Base-by-base conservation (phyloP, 2,888 invertebrate genomes). In the Ectobius pallidus region DNA sequence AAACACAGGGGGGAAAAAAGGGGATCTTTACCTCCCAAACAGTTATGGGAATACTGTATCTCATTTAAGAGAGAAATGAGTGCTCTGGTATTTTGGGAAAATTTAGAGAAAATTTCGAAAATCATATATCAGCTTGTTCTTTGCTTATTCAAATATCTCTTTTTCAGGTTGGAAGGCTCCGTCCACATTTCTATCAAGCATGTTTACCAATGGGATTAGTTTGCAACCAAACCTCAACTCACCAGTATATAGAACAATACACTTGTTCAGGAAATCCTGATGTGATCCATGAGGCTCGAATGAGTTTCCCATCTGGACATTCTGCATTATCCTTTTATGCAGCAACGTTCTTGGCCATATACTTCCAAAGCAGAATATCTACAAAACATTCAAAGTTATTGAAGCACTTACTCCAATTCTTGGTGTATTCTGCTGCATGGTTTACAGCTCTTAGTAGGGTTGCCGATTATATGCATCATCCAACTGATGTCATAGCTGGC, bases 391-490 rank as follows among this genome's bases (percentile, higher is more conserved):
- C 93, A 69, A 91, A 91, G 80, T 87, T 98, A 72, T 82, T 96
- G 65, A 90, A 91, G 71, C 96, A 96, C 81, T 88, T 92, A 16
- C 83, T 96, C 69, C 98, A 99, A 85, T 91, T 93, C 80, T 77
- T 91, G 14, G 89, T 93, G 68, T 85, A 97, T 75, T 86, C 91
- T 83, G 85, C 94, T 82, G 92, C 96, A 34, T 91, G 93, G 89
- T 94, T 90, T 83, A 95, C 94, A 9, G 91, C 93, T n/a, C 87
- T 97, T 85, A 92, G 95, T 1, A 88, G 98, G 39, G 90, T 99
- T 44, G 95, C 95, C 0, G 95, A 99, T 85, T 96, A 98, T 86
- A 98, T 98, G 82, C 98, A 99, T 84, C 98, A 99, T 81, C 97
- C 97, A 95, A 96, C 95, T 79, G 99, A 99, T 84, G 98, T 98